These are phyloP conservation scores for Xerus rutilus DNA, from an alignment of 2,797 vertebrate genomes.

Conservation along the genomic window DNA sequence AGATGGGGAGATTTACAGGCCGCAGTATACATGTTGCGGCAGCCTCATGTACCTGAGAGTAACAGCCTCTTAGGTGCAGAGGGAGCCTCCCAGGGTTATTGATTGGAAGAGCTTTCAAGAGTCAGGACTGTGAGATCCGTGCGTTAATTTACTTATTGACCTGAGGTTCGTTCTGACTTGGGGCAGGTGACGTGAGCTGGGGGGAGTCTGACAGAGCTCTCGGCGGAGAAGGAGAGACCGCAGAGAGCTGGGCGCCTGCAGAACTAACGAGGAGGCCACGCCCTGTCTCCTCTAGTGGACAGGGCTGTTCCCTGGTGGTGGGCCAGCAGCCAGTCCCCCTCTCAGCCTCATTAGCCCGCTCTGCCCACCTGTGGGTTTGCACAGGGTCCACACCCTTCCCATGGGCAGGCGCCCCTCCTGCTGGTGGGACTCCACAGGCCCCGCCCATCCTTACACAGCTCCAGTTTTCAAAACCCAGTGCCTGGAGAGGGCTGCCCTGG, in stretches of 20 bases:
- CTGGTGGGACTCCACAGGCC: background rate
- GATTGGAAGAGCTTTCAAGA: no score
- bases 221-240: rapidly evolving
- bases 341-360: background rate
- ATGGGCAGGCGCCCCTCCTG: rapidly evolving
- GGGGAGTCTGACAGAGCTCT: background rate
- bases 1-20: rapidly evolving
- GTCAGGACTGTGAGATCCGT: background rate
- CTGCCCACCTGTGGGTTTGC: rapidly evolving
- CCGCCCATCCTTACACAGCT: background rate
- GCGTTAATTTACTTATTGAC: background rate
- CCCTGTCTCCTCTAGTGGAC: no score
- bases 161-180: background rate
- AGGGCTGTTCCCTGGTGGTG: rapidly evolving
- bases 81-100: background rate
- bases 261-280: background rate
- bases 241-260: background rate
- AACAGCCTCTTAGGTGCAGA: rapidly evolving
- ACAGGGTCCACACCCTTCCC: rapidly evolving
- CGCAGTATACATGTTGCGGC: rapidly evolving
- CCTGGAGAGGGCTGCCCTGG: rapidly evolving
- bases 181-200: background rate
- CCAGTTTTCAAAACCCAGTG: rapidly evolving
- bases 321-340: rapidly evolving
- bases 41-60: rapidly evolving